Percentiles rank a stretch among this genome's conserved stretches.
These are phyloP conservation scores for Fragum whitleyi DNA, from an alignment of 2,888 invertebrate genomes.

Conservation along the genomic window DNA sequence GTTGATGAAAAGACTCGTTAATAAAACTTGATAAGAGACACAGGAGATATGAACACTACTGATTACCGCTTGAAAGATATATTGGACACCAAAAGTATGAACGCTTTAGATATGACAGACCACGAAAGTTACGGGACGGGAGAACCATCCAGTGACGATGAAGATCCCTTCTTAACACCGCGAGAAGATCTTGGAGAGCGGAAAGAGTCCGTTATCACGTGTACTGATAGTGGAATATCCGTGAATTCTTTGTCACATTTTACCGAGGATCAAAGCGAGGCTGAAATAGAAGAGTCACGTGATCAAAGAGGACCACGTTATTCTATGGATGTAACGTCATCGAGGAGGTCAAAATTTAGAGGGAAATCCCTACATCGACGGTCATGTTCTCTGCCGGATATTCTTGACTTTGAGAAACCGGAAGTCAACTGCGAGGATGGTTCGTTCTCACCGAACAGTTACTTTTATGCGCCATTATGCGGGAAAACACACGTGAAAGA, in stretches of 20 bases:
- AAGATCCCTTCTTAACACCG: background rate
- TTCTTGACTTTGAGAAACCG: constrained; percentile 50
- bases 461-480: constrained; percentile 37
- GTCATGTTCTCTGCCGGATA: constrained; percentile 61
- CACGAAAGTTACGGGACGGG: background rate
- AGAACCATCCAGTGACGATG: background rate
- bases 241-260: constrained; percentile 1
- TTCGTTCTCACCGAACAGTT: background rate
- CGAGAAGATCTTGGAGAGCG: constrained; percentile 18
- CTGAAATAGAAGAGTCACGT: constrained; percentile 7
- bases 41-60: background rate
- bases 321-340: constrained; percentile 27
- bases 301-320: constrained; percentile 4
- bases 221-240: constrained; percentile 34
- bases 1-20: too few species aligned
- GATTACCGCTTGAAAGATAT: background rate
- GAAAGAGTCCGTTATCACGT: constrained; percentile 21
- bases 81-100: background rate
- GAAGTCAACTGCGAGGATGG: constrained; percentile 4
- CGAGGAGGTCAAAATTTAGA: constrained; percentile 4
- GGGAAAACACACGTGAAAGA: constrained; percentile 50
- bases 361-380: constrained; percentile 29
- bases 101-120: background rate
- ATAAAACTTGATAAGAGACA: too few species aligned
- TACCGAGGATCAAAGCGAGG: constrained; percentile 14